These are phyloP conservation scores for Podarcis muralis DNA, from an alignment of 2,113 vertebrate genomes.

Conservation along the genomic window DNA sequence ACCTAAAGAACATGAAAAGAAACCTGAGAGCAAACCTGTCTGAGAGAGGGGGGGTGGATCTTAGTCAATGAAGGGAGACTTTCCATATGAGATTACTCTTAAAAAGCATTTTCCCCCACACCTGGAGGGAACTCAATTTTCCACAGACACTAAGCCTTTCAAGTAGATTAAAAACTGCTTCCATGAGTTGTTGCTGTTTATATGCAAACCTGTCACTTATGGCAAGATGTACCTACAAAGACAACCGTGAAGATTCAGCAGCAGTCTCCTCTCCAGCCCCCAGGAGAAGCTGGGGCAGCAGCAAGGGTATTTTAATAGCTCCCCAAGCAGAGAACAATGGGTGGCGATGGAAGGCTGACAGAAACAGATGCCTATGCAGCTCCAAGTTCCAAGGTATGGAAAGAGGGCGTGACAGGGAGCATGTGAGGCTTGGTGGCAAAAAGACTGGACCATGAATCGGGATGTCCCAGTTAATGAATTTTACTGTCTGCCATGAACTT, in stretches of 20 bases:
- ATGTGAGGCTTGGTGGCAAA: not conserved
- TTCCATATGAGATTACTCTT: conserved; percentile 25
- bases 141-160: conserved; percentile 55
- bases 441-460: no score
- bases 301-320: not conserved
- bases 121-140: conserved; percentile 58
- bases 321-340: conserved; percentile 1
- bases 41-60: not conserved
- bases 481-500: not conserved
- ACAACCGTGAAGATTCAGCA: conserved; percentile 32
- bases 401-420: not conserved
- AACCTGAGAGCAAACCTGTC: not conserved
- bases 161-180: conserved; percentile 69
- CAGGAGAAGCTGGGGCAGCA: not conserved
- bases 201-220: conserved; percentile 64
- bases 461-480: no score
- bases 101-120: conserved; percentile 39
- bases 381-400: not conserved
- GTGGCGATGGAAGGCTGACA: not conserved
- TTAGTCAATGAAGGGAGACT: conserved; percentile 1
- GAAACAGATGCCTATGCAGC: not conserved
- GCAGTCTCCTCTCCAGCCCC: conserved; percentile 1
- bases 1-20: not conserved
- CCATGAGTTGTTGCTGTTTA: conserved; percentile 57
- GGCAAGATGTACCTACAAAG: conserved; percentile 33